phyloP scores from a whole-genome alignment of 2,888 invertebrate species.

The Zaprionus obscuricornis region DNA sequence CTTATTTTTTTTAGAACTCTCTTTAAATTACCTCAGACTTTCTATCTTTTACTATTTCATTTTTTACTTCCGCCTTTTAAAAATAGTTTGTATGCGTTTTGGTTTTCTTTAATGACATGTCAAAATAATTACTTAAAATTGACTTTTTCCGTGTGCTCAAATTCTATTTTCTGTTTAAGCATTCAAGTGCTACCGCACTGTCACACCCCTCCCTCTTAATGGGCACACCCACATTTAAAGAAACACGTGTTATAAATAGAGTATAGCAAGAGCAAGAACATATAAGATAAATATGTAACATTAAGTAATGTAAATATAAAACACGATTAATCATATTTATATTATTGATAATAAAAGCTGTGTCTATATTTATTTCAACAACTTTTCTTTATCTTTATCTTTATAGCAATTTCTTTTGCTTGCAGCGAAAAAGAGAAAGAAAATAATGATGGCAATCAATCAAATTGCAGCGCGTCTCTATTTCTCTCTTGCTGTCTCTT shows the following conservation, averaged over 20 bases:
- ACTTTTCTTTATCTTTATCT: background rate
- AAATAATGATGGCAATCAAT: slow-evolving; percentile 57
- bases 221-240: too few relatives aligned
- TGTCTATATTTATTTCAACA: too few relatives aligned
- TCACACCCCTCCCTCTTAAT: too few relatives aligned
- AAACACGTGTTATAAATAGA: too few relatives aligned
- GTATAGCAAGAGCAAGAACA: too few relatives aligned
- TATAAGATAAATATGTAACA: too few relatives aligned
- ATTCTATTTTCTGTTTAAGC: slow-evolving; percentile 20
- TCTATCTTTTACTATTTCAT: too few relatives aligned
- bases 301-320: too few relatives aligned
- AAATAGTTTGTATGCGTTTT: slow-evolving; percentile 39
- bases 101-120: slow-evolving; percentile 37
- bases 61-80: slow-evolving; percentile 47
- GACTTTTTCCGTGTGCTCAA: slow-evolving; percentile 20
- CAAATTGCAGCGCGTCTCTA: slow-evolving; percentile 30
- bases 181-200: too few relatives aligned
- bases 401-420: slow-evolving; percentile 26
- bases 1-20: too few relatives aligned
- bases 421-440: slow-evolving; percentile 4
- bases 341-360: background rate
- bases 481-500: slow-evolving; percentile 2
- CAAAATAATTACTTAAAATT: slow-evolving; percentile 44
- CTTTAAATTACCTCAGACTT: too few relatives aligned
- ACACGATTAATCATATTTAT: too few relatives aligned